phyloP scores from a whole-genome alignment of 2,797 vertebrate species.

The Enteromius trimaculatus region DNA sequence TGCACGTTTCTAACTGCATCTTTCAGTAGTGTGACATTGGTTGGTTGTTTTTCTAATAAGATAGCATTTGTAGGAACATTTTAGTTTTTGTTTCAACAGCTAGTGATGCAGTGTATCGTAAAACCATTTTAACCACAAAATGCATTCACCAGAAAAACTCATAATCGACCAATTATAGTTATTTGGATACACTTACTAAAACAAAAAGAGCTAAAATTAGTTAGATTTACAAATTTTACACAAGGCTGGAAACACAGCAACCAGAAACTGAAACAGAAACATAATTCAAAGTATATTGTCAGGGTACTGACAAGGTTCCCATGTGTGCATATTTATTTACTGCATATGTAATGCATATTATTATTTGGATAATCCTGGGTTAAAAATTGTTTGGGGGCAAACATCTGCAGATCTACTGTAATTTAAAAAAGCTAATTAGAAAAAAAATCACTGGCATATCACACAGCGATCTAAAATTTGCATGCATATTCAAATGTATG shows the following conservation, averaged over 20 bases:
- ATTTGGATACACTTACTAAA: background rate
- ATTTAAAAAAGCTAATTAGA: background rate
- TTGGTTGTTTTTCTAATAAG: background rate
- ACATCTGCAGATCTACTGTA: background rate
- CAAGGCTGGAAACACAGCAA: background rate
- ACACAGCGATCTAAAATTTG: background rate
- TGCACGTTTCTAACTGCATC: background rate
- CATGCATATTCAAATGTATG: conserved; percentile 20
- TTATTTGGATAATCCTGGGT: background rate
- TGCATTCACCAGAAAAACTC: background rate
- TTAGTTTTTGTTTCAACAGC: background rate
- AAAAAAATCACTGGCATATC: conserved; percentile 7
- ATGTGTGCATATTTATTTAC: background rate
- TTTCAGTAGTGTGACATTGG: background rate
- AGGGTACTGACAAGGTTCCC: background rate
- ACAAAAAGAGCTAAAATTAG: background rate
- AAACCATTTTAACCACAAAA: background rate
- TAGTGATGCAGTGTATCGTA: background rate
- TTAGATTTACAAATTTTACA: background rate
- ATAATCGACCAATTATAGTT: background rate
- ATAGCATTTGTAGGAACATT: background rate
- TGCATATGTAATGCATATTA: background rate
- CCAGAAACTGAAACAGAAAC: background rate
- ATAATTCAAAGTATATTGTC: background rate
- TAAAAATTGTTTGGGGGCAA: conserved; percentile 12